Evolutionary conservation across 2,797 vertebrate genomes (phyloP).

Genomic region (Hipposideros larvatus): DNA sequence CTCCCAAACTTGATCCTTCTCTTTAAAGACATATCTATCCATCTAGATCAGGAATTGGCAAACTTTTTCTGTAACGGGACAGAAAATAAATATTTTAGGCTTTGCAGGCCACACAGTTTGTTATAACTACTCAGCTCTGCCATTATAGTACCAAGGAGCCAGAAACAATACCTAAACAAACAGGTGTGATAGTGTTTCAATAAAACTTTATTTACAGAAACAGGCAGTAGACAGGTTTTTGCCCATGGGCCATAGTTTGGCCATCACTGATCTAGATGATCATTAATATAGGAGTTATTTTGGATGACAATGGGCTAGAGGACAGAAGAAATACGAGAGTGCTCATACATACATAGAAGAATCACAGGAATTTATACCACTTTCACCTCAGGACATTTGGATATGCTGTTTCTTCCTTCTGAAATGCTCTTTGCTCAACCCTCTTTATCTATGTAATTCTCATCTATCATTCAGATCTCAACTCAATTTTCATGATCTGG

Average conservation of each 20-base stretch:
- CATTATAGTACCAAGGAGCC: background rate
- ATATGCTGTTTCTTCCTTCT: background rate
- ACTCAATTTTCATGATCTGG: background rate
- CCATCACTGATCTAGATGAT: background rate
- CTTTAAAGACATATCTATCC: background rate
- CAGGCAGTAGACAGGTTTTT: background rate
- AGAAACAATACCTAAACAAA: background rate
- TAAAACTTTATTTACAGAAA: constrained; percentile 10
- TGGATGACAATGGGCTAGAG: background rate
- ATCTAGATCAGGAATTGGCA: background rate
- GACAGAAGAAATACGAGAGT: background rate
- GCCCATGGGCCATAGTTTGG: background rate
- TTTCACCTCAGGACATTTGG: background rate
- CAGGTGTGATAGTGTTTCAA: background rate
- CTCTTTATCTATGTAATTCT: background rate
- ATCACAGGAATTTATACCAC: background rate
- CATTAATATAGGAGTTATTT: background rate
- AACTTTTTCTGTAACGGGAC: background rate
- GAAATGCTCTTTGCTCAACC: background rate
- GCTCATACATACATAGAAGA: background rate
- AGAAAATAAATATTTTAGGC: background rate
- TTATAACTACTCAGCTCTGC: background rate
- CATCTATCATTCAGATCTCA: background rate
- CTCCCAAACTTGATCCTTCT: background rate
- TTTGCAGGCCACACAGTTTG: background rate